A percentile compares a stretch with the other conserved stretches of the same genome.
phyloP scores from a whole-genome alignment of 2,888 invertebrate genomes.

The Caenorhabditis drosophilae region DNA sequence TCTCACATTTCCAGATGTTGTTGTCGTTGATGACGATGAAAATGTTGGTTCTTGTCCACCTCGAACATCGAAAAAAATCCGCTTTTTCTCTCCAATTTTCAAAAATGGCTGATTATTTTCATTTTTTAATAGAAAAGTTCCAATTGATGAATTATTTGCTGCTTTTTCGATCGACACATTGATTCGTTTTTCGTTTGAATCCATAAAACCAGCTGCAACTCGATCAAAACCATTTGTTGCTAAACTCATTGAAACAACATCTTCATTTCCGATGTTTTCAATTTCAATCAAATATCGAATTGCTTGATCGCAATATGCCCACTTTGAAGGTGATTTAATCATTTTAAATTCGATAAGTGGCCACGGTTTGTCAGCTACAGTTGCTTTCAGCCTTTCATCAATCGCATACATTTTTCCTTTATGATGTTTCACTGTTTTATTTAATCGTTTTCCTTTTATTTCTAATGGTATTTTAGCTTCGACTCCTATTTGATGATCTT shows the following conservation, averaged over 20 bases:
- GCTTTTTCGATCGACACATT: slow-evolving; percentile 10
- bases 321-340: slow-evolving; percentile 20
- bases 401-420: slow-evolving; percentile 40
- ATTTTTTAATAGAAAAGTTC: slow-evolving; percentile 10
- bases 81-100: slow-evolving; percentile 18
- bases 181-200: not conserved
- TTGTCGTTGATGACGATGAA: slow-evolving; percentile 1
- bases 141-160: slow-evolving; percentile 16
- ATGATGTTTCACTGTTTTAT: slow-evolving; percentile 47
- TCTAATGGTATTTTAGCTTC: slow-evolving; percentile 30
- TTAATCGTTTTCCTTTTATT: slow-evolving; percentile 47
- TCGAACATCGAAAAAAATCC: slow-evolving; percentile 38
- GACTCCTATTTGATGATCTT: not conserved
- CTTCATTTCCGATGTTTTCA: slow-evolving; percentile 49
- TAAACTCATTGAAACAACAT: slow-evolving; percentile 34
- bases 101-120: slow-evolving; percentile 6
- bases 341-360: slow-evolving; percentile 54
- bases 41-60: slow-evolving; percentile 20
- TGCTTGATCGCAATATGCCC: slow-evolving; percentile 45
- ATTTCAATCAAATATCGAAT: slow-evolving; percentile 36
- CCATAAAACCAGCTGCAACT: slow-evolving; percentile 20
- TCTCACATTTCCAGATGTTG: not conserved
- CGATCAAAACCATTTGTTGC: slow-evolving; percentile 50
- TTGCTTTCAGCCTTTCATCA: slow-evolving; percentile 50
- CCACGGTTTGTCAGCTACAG: slow-evolving; percentile 45